A percentile compares a stretch with the other conserved stretches of the same genome.
Conservation (phyloP, 2,113 vertebrate species). For the Bubo bubo region DNA sequence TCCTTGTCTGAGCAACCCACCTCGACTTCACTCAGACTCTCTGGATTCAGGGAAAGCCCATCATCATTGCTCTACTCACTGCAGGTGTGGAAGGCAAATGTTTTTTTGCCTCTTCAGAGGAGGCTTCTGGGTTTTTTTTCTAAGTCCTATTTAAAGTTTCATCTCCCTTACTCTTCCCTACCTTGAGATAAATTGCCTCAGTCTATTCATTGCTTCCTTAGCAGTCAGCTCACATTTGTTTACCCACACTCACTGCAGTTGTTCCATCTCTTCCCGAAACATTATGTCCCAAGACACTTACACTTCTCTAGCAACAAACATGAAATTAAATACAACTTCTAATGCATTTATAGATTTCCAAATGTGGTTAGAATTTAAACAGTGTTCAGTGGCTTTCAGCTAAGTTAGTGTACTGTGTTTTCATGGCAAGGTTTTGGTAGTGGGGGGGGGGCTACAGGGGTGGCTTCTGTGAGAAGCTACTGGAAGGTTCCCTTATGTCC, state of each 20-base stretch:
- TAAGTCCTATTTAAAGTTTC: background rate
- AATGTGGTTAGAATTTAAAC: background rate
- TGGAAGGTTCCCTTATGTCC: too few relatives aligned
- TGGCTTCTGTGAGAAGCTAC: too few relatives aligned
- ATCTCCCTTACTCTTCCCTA: background rate
- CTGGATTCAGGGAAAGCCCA: background rate
- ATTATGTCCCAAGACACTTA: background rate
- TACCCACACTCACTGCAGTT: background rate
- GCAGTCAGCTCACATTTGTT: background rate
- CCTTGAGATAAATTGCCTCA: background rate
- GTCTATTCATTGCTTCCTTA: background rate
- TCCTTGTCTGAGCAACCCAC: background rate
- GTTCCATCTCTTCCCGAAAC: background rate
- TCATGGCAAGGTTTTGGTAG: too few relatives aligned
- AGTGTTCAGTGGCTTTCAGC: background rate
- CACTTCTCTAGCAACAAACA: background rate
- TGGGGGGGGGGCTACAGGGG: too few relatives aligned
- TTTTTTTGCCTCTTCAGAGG: background rate
- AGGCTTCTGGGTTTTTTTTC: background rate
- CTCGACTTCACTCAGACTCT: background rate
- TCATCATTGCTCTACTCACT: background rate
- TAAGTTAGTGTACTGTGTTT: too few relatives aligned
- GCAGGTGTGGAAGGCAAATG: background rate
- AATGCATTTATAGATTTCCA: background rate
- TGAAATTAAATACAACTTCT: background rate